These are phyloP conservation scores for Cotesia vestalis DNA, from an alignment of 1,140 invertebrate species.

Conservation along the genomic window DNA sequence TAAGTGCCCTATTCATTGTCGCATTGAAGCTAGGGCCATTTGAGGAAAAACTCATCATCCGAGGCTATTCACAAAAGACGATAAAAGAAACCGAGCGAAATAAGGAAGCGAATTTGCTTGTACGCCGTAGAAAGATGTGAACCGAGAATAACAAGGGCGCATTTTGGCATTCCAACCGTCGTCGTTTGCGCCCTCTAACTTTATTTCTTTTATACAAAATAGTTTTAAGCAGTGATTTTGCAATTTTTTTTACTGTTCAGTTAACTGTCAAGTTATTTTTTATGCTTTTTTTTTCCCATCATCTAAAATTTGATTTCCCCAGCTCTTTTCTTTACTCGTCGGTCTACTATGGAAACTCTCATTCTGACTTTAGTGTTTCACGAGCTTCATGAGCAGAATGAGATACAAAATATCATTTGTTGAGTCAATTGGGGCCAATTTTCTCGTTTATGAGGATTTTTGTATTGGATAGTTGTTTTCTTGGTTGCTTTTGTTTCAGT, in stretches of 20 bases:
- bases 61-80: constrained; percentile 37
- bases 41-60: constrained; percentile 52
- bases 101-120: constrained; percentile 38
- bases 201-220: constrained; percentile 17
- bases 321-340: neutral
- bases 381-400: no score
- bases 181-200: constrained; percentile 31
- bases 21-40: constrained; percentile 49
- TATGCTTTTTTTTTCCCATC: constrained; percentile 9
- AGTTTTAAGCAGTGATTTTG: no score
- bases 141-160: neutral
- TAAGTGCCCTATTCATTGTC: constrained; percentile 30
- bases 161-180: constrained; percentile 3
- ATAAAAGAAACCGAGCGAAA: constrained; percentile 48
- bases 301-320: constrained; percentile 19
- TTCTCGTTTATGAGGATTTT: no score
- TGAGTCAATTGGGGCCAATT: no score
- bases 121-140: constrained; percentile 5
- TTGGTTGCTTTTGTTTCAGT: no score
- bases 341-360: no score
- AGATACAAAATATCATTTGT: no score
- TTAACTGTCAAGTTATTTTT: no score
- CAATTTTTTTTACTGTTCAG: no score
- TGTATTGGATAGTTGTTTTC: no score
- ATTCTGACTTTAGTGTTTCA: no score